Evolutionary conservation across 2,888 invertebrate species (phyloP).

Genomic region (Ichneumoninae sp.): DNA sequence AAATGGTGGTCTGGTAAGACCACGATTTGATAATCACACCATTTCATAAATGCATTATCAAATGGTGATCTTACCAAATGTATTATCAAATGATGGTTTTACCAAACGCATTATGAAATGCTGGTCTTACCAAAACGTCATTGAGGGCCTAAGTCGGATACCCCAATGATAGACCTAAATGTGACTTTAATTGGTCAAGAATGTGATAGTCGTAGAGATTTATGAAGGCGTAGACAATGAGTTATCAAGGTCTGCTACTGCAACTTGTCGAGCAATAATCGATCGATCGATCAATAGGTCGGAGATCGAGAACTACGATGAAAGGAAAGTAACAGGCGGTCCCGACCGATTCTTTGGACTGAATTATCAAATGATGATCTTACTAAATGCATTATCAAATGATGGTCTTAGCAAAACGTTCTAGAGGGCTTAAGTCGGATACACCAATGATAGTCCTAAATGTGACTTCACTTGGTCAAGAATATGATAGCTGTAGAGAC

Average conservation of each 20-base stretch:
- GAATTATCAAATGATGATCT: too few relatives aligned
- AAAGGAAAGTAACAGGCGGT: constrained; percentile 21
- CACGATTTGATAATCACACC: too few relatives aligned
- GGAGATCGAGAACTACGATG: constrained; percentile 8
- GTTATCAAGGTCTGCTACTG: constrained; percentile 1
- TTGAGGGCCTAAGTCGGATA: too few relatives aligned
- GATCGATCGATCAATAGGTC: neutral
- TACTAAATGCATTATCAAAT: too few relatives aligned
- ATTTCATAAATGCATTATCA: too few relatives aligned
- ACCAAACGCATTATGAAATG: too few relatives aligned
- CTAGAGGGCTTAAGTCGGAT: neutral
- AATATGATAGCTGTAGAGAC: neutral
- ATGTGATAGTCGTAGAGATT: neutral
- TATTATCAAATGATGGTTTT: too few relatives aligned
- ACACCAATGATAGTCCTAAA: neutral
- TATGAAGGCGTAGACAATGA: neutral
- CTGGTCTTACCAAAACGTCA: too few relatives aligned
- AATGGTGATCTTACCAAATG: too few relatives aligned
- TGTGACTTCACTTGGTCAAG: neutral
- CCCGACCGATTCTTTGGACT: too few relatives aligned
- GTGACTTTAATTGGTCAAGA: neutral
- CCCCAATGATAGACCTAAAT: neutral
- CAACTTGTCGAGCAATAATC: constrained; percentile 18
- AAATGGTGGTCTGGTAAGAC: neutral
- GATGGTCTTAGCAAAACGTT: neutral